Percentiles rank a stretch among this genome's conserved stretches.
Evolutionary conservation across 2,113 vertebrate species (phyloP).

Genomic region (Hydrochoerus hydrochaeris): DNA sequence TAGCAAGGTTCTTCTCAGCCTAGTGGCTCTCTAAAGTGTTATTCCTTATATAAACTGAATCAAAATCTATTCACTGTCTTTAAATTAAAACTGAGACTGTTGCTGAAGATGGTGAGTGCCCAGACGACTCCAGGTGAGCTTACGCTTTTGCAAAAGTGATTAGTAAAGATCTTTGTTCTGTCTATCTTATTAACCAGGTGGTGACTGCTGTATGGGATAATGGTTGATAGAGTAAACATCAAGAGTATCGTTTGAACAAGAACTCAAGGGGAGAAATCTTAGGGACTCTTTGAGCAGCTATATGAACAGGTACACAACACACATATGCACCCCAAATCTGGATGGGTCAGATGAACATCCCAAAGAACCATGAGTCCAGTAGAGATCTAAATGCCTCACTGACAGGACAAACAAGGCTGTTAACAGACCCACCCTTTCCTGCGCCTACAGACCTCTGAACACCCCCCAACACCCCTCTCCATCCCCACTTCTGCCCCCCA

Average conservation of each 20-base stretch:
- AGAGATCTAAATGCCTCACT: neutral
- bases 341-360: neutral
- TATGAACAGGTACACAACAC: neutral
- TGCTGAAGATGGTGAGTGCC: neutral
- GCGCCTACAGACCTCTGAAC: neutral
- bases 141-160: neutral
- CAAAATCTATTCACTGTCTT: neutral
- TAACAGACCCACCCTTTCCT: neutral
- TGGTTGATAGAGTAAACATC: neutral
- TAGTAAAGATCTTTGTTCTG: constrained; percentile 19
- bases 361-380: neutral
- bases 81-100: neutral
- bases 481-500: too few relatives aligned
- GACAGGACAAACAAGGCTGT: neutral
- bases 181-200: constrained; percentile 39
- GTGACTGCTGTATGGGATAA: neutral
- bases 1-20: neutral
- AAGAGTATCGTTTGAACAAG: neutral
- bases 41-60: constrained; percentile 13
- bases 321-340: neutral
- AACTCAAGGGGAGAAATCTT: neutral
- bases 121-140: neutral
- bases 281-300: neutral
- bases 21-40: neutral
- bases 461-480: neutral